phyloP scores from a whole-genome alignment of 2,888 invertebrate genomes.

The Prosopocoilus inquinatus region DNA sequence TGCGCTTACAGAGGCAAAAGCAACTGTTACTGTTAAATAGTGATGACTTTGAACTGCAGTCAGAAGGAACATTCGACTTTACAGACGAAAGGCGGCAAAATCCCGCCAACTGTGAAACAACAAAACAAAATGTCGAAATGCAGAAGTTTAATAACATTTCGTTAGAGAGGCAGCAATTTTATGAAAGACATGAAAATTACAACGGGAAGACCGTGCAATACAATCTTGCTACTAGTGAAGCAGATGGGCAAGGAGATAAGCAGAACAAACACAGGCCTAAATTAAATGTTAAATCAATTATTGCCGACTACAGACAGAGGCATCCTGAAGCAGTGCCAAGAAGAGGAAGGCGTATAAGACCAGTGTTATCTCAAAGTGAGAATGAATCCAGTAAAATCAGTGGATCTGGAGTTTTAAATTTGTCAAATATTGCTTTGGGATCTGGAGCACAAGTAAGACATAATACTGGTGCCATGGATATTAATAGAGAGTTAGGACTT shows the following conservation, averaged over 20 bases:
- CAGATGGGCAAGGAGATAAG: conserved; percentile 45
- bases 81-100: neutral
- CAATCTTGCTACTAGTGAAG: conserved; percentile 14
- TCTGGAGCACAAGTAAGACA: conserved; percentile 50
- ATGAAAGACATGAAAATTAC: conserved; percentile 9
- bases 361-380: conserved; percentile 49
- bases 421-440: conserved; percentile 50
- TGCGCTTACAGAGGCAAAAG: conserved; percentile 68
- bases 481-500: conserved; percentile 43
- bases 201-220: conserved; percentile 13
- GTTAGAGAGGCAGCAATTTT: conserved; percentile 1
- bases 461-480: conserved; percentile 34
- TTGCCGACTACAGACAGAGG: conserved; percentile 75
- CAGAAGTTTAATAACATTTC: conserved; percentile 4
- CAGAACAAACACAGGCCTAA: conserved; percentile 68
- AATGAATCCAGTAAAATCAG: conserved; percentile 15
- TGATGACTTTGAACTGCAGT: conserved; percentile 12
- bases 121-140: neutral
- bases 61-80: conserved; percentile 5
- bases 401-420: conserved; percentile 37
- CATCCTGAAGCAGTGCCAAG: conserved; percentile 73
- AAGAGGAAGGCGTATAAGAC: conserved; percentile 63
- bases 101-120: neutral
- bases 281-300: conserved; percentile 80
- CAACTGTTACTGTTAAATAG: conserved; percentile 55